These are phyloP conservation scores for Cephus nigrinus DNA, from an alignment of 2,888 invertebrate genomes.

Conservation along the genomic window DNA sequence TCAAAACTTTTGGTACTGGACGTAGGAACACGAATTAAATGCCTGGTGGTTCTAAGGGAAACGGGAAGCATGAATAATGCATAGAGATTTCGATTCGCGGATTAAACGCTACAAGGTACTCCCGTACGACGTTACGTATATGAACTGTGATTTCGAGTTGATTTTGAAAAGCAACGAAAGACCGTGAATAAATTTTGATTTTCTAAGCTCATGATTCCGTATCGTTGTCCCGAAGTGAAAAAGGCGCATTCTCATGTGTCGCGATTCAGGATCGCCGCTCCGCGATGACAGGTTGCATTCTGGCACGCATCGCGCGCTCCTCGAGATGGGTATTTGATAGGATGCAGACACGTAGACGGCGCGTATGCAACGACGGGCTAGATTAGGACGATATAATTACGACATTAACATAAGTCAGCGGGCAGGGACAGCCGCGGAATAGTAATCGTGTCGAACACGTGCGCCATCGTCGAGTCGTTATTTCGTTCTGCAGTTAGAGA, in stretches of 20 bases:
- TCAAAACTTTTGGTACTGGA: constrained; percentile 60
- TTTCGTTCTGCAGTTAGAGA: not conserved
- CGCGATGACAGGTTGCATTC: constrained; percentile 48
- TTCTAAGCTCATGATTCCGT: not conserved
- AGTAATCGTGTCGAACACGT: constrained; percentile 62
- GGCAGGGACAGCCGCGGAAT: constrained; percentile 58
- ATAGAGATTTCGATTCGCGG: constrained; percentile 65
- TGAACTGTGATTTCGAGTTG: not conserved
- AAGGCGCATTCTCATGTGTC: not conserved
- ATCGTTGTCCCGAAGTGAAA: not conserved
- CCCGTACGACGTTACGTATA: not conserved
- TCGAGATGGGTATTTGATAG: constrained; percentile 65
- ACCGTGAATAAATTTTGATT: not conserved
- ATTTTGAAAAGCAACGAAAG: not conserved
- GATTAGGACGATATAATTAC: constrained; percentile 67
- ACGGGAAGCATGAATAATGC: constrained; percentile 59
- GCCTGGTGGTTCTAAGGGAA: not conserved
- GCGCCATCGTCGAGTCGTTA: constrained; percentile 27
- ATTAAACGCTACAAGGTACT: constrained; percentile 45
- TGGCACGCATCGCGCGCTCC: constrained; percentile 62
- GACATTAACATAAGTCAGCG: constrained; percentile 66
- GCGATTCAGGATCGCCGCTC: constrained; percentile 23
- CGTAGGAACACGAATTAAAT: constrained; percentile 11
- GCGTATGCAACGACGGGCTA: constrained; percentile 55
- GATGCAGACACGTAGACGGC: constrained; percentile 56